A percentile compares a stretch with the other conserved stretches of the same genome.
These are phyloP conservation scores for Asbolus verrucosus DNA, from an alignment of 1,140 invertebrate genomes.

Conservation along the genomic window DNA sequence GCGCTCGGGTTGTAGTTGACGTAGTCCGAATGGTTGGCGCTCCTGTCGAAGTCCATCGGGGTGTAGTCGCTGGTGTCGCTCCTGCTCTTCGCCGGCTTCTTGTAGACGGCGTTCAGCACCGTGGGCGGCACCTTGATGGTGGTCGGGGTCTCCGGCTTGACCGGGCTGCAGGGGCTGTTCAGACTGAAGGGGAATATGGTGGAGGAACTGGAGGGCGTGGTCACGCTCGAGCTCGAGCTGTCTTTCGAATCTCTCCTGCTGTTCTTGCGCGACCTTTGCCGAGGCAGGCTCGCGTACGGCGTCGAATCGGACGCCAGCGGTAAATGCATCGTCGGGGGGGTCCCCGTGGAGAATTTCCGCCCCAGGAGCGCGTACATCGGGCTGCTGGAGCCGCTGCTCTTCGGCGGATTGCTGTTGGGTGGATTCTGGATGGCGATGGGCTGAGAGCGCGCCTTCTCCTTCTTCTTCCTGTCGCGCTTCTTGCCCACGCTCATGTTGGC, in stretches of 20 bases:
- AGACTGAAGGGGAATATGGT: conserved; percentile 73
- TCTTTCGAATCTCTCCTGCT: conserved; percentile 64
- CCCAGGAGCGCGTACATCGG: conserved; percentile 11
- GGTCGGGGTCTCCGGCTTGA: conserved; percentile 16
- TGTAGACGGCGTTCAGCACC: no score
- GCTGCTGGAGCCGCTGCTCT: conserved; percentile 1
- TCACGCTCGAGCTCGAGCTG: conserved; percentile 65
- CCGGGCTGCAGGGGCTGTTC: conserved; percentile 70
- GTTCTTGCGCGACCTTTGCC: conserved; percentile 61
- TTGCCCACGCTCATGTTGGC: conserved; percentile 61
- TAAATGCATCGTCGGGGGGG: conserved; percentile 64
- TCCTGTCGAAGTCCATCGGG: conserved; percentile 58
- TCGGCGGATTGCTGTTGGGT: conserved; percentile 21
- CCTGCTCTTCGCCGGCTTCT: no score
- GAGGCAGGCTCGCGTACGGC: conserved; percentile 63
- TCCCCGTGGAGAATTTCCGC: conserved; percentile 44
- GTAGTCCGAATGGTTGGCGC: conserved; percentile 57
- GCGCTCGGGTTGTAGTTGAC: conserved; percentile 63
- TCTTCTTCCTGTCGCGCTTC: conserved; percentile 58
- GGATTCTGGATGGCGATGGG: conserved; percentile 71
- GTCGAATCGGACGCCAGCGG: conserved; percentile 57
- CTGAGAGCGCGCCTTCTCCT: conserved; percentile 68
- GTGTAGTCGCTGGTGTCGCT: conserved; percentile 56
- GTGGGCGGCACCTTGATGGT: background rate
- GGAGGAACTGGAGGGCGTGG: conserved; percentile 69